These are phyloP conservation scores for Megalops atlanticus DNA, from an alignment of 2,113 vertebrate genomes.

Conservation along the genomic window DNA sequence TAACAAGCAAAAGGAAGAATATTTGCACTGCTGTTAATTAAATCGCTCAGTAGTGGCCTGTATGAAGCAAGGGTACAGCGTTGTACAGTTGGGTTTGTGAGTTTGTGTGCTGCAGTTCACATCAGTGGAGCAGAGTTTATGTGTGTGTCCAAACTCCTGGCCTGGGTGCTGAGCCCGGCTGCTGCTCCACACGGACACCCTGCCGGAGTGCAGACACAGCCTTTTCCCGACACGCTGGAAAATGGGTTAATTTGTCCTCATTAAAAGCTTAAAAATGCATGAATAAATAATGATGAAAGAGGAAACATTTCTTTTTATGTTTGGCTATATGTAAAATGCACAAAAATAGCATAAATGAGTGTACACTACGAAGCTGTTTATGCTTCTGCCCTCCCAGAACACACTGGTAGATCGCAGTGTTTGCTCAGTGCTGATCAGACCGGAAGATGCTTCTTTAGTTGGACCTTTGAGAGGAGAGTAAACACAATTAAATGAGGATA, in stretches of 20 bases:
- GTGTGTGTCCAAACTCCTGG: not conserved
- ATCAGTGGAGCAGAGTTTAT: not conserved
- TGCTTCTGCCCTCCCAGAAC: conserved; percentile 45
- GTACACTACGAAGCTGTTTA: conserved; percentile 65
- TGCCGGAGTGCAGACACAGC: conserved; percentile 61
- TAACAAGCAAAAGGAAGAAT: not conserved
- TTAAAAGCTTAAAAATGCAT: conserved; percentile 82
- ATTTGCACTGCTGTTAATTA: not conserved
- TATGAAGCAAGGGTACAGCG: not conserved
- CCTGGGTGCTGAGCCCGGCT: conserved; percentile 25
- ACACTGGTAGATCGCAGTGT: conserved; percentile 56
- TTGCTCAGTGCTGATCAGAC: conserved; percentile 47
- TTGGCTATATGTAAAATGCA: conserved; percentile 62
- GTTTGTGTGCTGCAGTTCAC: not conserved
- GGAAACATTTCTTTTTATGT: conserved; percentile 57
- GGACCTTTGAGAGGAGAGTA: conserved; percentile 70
- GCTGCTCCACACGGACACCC: conserved; percentile 65
- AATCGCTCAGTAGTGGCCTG: too few relatives aligned
- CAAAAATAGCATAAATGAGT: conserved; percentile 64
- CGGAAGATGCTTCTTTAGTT: conserved; percentile 50
- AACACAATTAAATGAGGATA: conserved; percentile 70
- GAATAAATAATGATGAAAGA: conserved; percentile 77
- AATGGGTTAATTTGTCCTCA: conserved; percentile 79
- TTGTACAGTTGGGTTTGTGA: not conserved
- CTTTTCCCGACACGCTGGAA: conserved; percentile 74